These are phyloP conservation scores for Scolanthus callimorphus DNA, from an alignment of 92 coral and sea anemone genomes.

Conservation along the genomic window DNA sequence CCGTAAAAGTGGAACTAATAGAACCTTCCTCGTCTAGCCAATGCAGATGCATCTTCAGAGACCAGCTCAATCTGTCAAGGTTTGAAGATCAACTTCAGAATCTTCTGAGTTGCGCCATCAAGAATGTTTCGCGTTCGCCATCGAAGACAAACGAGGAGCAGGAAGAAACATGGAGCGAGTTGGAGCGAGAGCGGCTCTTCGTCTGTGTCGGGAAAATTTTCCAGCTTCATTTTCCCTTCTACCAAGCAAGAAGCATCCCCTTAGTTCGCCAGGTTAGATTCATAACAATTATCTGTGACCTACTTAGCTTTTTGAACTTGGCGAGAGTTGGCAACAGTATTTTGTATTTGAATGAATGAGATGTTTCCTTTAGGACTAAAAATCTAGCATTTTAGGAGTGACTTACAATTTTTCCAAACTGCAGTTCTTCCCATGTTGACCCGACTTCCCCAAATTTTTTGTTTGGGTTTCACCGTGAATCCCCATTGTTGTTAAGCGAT, in stretches of 20 bases:
- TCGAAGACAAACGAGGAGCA: slow-evolving; percentile 28
- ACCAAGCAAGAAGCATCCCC: slow-evolving; percentile 84
- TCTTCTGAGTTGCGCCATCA: slow-evolving; percentile 69
- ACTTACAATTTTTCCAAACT: too few species aligned
- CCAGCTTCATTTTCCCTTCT: slow-evolving; percentile 94
- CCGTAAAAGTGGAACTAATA: background rate
- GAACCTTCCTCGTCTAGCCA: slow-evolving; percentile 43
- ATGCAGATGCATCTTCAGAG: slow-evolving; percentile 92
- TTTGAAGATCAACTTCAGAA: slow-evolving; percentile 75
- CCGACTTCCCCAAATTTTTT: too few species aligned
- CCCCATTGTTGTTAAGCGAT: too few species aligned
- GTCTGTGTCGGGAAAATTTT: slow-evolving; percentile 83
- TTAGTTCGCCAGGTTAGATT: slow-evolving; percentile 87
- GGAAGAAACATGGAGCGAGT: slow-evolving; percentile 61
- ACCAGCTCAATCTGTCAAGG: slow-evolving; percentile 76
- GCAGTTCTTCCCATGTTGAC: too few species aligned
- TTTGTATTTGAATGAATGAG: too few species aligned
- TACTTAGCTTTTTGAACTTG: too few species aligned
- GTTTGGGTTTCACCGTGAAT: too few species aligned
- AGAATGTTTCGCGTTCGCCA: slow-evolving; percentile 51
- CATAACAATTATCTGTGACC: too few species aligned
- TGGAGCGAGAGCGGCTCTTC: slow-evolving; percentile 75
- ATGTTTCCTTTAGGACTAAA: too few species aligned
- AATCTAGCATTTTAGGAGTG: too few species aligned
- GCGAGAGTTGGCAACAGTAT: too few species aligned